phyloP scores from a whole-genome alignment of 2,888 invertebrate species.

The Euproctis similis region DNA sequence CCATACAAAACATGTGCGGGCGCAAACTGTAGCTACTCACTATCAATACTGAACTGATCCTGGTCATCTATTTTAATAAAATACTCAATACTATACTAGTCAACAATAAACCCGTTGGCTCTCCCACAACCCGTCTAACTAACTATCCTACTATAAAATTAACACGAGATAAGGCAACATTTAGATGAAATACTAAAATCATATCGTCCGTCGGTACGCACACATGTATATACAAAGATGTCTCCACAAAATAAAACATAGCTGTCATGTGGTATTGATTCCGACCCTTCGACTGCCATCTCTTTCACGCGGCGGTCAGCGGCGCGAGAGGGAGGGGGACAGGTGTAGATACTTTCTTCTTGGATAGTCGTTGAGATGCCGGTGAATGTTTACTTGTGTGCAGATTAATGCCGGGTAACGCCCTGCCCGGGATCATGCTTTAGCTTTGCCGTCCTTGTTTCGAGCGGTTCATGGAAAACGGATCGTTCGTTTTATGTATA shows the following conservation, averaged over 20 bases:
- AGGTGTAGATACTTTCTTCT: conserved; percentile 36
- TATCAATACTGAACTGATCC: too few species aligned
- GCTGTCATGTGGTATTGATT: conserved; percentile 69
- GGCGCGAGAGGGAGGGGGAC: conserved; percentile 29
- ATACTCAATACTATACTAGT: too few species aligned
- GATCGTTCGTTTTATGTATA: not conserved
- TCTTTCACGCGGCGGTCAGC: conserved; percentile 36
- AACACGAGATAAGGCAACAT: conserved; percentile 10
- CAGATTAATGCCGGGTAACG: conserved; percentile 51
- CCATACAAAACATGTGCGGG: too few species aligned
- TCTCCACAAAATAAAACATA: conserved; percentile 65
- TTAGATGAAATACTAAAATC: conserved; percentile 12
- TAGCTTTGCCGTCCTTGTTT: conserved; percentile 20
- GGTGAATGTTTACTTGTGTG: conserved; percentile 48
- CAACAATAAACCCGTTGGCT: too few species aligned
- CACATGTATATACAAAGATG: conserved; percentile 40
- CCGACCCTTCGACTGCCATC: conserved; percentile 41
- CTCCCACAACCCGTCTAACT: not conserved
- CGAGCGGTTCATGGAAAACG: conserved; percentile 21
- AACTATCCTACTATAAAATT: not conserved
- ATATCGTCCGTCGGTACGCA: conserved; percentile 18
- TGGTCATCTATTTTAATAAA: too few species aligned
- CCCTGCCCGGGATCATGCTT: conserved; percentile 32
- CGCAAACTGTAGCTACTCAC: too few species aligned
- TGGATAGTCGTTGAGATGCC: conserved; percentile 35